Percentiles rank a stretch among this genome's conserved stretches.
Conservation (phyloP, 2,888 invertebrate species). For the Exephanes ischioxanthus region DNA sequence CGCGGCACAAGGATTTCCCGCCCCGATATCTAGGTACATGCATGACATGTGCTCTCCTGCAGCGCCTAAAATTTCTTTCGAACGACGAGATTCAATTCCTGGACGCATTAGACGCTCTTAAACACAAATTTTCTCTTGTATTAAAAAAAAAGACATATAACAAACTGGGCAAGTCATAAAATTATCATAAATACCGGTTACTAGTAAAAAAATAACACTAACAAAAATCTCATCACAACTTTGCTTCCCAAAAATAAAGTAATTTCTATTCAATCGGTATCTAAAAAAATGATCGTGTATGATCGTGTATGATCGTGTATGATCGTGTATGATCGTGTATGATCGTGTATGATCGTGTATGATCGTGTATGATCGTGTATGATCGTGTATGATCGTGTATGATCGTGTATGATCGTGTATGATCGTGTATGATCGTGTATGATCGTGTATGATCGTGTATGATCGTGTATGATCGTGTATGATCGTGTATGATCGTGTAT, state of each 20-base stretch:
- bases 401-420: too few species aligned
- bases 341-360: too few species aligned
- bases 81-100: not conserved
- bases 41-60: slow-evolving; percentile 68
- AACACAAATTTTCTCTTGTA: not conserved
- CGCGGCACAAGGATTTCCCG: slow-evolving; percentile 83
- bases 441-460: too few species aligned
- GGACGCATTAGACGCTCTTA: not conserved
- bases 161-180: not conserved
- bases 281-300: too few species aligned
- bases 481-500: too few species aligned
- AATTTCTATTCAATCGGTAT: not conserved
- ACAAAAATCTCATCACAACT: not conserved
- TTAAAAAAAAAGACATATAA: not conserved
- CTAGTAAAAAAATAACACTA: not conserved
- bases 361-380: too few species aligned
- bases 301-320: too few species aligned
- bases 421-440: too few species aligned
- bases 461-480: too few species aligned
- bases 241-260: not conserved
- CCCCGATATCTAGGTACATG: slow-evolving; percentile 83
- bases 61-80: not conserved
- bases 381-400: too few species aligned
- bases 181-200: not conserved
- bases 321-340: too few species aligned